Percentiles rank a stretch among this genome's conserved stretches.
Evolutionary conservation across 2,113 vertebrate genomes (phyloP).

Genomic region (Chionis minor): DNA sequence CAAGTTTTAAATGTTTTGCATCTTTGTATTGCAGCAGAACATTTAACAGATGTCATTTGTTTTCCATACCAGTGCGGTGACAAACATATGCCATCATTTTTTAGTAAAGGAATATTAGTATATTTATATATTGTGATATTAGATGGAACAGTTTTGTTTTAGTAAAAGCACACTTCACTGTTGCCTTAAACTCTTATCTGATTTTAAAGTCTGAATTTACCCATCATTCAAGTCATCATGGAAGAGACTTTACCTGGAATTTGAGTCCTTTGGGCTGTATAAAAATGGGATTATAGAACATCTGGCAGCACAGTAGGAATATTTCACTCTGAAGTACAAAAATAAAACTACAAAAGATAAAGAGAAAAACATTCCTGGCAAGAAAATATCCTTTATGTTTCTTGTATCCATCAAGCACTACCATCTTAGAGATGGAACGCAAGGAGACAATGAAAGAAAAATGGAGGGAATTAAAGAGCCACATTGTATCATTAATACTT

Average conservation of each 20-base stretch:
- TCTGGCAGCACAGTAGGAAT: constrained; percentile 75
- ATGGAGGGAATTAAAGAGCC: constrained; percentile 64
- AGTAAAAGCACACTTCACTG: neutral
- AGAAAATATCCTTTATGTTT: constrained; percentile 74
- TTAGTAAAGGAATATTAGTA: neutral
- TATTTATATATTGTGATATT: neutral
- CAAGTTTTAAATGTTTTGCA: neutral
- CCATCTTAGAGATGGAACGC: constrained; percentile 53
- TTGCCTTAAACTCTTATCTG: neutral
- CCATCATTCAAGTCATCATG: constrained; percentile 35
- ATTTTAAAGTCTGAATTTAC: neutral
- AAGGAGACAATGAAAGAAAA: constrained; percentile 61
- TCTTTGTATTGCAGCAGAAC: neutral
- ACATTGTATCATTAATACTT: constrained; percentile 62
- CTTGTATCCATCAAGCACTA: constrained; percentile 61
- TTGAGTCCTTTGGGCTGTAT: constrained; percentile 59
- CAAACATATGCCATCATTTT: neutral
- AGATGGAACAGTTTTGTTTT: neutral
- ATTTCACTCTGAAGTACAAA: constrained; percentile 71
- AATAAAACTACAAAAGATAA: constrained; percentile 74
- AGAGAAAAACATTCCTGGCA: constrained; percentile 64
- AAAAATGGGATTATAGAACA: constrained; percentile 75
- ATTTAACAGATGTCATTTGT: neutral
- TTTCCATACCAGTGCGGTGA: neutral
- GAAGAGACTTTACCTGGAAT: constrained; percentile 43